Evolutionary conservation across 2,888 invertebrate species (phyloP).

Genomic region (Volucella zonaria): DNA sequence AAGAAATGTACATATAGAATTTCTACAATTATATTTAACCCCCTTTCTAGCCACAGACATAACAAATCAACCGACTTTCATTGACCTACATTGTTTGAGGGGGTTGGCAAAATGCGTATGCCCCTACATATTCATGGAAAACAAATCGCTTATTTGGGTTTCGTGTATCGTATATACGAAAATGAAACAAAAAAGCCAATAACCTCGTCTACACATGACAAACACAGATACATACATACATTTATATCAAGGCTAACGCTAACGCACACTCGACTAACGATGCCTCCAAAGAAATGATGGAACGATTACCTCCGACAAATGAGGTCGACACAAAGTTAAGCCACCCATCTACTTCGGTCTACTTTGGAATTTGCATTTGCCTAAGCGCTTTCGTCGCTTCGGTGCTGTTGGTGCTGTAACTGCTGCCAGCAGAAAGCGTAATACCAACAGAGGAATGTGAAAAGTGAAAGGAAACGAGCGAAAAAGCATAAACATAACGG

Average conservation of each 20-base stretch:
- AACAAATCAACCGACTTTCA: slow-evolving; percentile 32
- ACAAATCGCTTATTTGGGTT: slow-evolving; percentile 71
- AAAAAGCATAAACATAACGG: slow-evolving; percentile 64
- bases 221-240: slow-evolving; percentile 18
- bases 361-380: slow-evolving; percentile 59
- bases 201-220: slow-evolving; percentile 60
- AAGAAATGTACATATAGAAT: slow-evolving; percentile 3
- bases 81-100: slow-evolving; percentile 45
- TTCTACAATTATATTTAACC: slow-evolving; percentile 8
- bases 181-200: slow-evolving; percentile 40
- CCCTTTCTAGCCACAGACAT: not conserved
- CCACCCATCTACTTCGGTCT: slow-evolving; percentile 56
- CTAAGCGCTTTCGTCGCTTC: slow-evolving; percentile 48
- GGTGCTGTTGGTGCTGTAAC: not conserved
- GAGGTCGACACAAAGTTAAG: slow-evolving; percentile 69
- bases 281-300: slow-evolving; percentile 62
- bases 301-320: slow-evolving; percentile 70
- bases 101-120: slow-evolving; percentile 36
- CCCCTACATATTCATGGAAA: slow-evolving; percentile 46
- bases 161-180: slow-evolving; percentile 24
- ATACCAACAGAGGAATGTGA: slow-evolving; percentile 31
- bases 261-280: slow-evolving; percentile 8
- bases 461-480: slow-evolving; percentile 63
- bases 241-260: not conserved
- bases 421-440: slow-evolving; percentile 5